Conservation (phyloP, 1,140 invertebrate species). For the Euura lappo region DNA sequence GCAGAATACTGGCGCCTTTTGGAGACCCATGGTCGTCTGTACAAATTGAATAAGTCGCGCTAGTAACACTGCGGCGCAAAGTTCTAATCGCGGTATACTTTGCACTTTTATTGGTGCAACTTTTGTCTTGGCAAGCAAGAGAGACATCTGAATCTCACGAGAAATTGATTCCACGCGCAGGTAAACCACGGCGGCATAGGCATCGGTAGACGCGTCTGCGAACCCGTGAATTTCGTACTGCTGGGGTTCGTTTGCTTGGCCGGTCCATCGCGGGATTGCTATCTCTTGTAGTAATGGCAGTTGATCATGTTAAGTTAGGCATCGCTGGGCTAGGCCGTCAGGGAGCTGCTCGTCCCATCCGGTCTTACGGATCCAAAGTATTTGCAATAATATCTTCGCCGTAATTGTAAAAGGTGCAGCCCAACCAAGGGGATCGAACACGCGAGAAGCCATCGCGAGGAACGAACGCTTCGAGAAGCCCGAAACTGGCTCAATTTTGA, state of each 20-base stretch:
- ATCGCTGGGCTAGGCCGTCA: conserved; percentile 16
- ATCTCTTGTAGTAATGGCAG: no score
- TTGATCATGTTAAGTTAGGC: no score
- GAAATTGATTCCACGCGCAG: conserved; percentile 17
- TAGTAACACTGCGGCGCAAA: conserved; percentile 13
- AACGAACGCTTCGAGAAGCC: no score
- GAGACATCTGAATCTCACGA: neutral
- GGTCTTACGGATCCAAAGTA: conserved; percentile 34
- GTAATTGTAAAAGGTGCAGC: no score
- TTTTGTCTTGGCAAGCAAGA: conserved; percentile 22
- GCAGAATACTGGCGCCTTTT: no score
- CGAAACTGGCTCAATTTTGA: neutral
- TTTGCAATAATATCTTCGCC: conserved; percentile 46
- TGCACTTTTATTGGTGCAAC: conserved; percentile 13
- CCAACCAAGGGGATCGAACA: no score
- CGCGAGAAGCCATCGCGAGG: no score
- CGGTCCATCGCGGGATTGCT: no score
- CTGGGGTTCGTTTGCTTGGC: no score
- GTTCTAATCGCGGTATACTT: conserved; percentile 23
- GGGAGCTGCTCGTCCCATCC: conserved; percentile 44
- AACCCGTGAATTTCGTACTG: conserved; percentile 36
- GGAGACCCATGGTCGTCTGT: no score
- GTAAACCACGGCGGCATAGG: conserved; percentile 31
- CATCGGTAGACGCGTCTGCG: conserved; percentile 32
- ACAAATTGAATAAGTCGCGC: no score